These are phyloP conservation scores for Zeugodacus cucurbitae DNA, from an alignment of 1,140 invertebrate species.

Conservation along the genomic window DNA sequence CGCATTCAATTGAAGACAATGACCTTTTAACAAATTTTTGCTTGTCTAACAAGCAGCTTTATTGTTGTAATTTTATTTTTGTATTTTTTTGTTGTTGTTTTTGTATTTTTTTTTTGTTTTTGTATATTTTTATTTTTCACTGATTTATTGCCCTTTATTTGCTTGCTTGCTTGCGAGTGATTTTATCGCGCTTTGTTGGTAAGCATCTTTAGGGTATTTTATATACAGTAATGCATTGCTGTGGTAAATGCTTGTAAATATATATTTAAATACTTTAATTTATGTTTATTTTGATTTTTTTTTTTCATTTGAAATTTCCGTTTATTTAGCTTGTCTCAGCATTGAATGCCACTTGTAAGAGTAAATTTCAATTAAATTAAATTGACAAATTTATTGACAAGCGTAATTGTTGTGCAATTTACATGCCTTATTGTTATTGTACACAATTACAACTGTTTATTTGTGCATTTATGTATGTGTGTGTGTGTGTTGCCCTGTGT, in stretches of 20 bases:
- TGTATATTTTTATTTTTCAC: not conserved
- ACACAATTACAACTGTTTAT: not conserved
- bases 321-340: not conserved
- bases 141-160: not conserved
- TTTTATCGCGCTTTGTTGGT: no score
- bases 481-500: not conserved
- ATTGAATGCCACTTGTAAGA: not conserved
- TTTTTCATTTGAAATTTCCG: no score
- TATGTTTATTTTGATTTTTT: not conserved
- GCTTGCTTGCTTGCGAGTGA: no score
- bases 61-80: not conserved
- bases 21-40: not conserved
- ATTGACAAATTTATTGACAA: not conserved
- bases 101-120: not conserved
- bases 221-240: not conserved
- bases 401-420: not conserved
- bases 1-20: not conserved
- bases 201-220: not conserved
- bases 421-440: not conserved
- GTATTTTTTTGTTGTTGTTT: not conserved
- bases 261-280: not conserved
- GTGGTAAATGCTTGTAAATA: not conserved
- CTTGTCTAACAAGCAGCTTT: not conserved
- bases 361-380: not conserved
- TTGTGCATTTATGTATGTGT: not conserved